Evolutionary conservation across 2,888 invertebrate genomes (phyloP).

Genomic region (Drosophila rellima): DNA sequence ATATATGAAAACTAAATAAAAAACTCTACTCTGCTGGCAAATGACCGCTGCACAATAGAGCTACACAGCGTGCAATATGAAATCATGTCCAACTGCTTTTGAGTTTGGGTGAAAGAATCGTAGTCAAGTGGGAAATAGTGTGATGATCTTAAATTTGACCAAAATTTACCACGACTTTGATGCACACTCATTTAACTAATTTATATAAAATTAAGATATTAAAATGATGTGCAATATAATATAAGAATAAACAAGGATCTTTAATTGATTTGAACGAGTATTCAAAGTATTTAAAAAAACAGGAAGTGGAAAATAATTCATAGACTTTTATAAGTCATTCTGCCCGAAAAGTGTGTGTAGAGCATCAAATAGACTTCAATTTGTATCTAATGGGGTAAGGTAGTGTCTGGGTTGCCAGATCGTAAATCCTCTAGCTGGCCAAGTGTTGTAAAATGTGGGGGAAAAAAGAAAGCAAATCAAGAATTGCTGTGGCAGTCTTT

Average conservation of each 20-base stretch:
- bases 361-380: conserved; percentile 30
- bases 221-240: too few species aligned
- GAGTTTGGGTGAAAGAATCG: conserved; percentile 11
- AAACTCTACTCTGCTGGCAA: conserved; percentile 29
- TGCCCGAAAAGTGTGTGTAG: not conserved
- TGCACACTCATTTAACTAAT: not conserved
- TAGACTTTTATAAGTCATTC: too few species aligned
- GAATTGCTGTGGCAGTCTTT: conserved; percentile 30
- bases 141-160: not conserved
- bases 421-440: conserved; percentile 24
- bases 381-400: conserved; percentile 22
- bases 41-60: conserved; percentile 25
- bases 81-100: conserved; percentile 16
- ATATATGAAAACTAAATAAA: conserved; percentile 39
- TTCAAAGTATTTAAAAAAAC: not conserved
- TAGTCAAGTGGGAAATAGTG: too few species aligned
- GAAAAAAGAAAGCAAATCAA: conserved; percentile 31
- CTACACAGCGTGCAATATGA: conserved; percentile 33
- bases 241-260: too few species aligned
- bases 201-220: not conserved
- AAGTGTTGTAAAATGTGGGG: conserved; percentile 33
- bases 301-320: not conserved
- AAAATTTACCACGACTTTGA: not conserved
- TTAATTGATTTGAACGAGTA: too few species aligned
- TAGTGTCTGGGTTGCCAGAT: conserved; percentile 9